phyloP scores from a whole-genome alignment of 2,113 vertebrate genomes.

The Tor tambroides region DNA sequence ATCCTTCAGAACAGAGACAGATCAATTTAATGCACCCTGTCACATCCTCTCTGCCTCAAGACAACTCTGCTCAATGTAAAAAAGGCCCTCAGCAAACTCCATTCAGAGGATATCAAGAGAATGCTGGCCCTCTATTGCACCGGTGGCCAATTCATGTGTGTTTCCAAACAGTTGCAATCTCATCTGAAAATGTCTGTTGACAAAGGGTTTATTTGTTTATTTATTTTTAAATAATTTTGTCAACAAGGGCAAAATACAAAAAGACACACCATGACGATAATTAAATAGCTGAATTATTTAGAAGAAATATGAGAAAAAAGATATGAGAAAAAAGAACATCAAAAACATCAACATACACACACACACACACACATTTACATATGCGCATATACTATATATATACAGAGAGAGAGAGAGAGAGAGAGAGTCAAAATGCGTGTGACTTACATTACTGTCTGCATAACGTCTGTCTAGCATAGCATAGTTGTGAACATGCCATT shows the following conservation, averaged over 20 bases:
- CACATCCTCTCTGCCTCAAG: constrained; percentile 65
- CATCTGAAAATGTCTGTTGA: neutral
- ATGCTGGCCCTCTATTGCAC: neutral
- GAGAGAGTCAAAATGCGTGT: no score
- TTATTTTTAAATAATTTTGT: neutral
- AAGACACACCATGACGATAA: neutral
- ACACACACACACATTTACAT: no score
- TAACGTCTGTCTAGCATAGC: no score
- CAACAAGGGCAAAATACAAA: neutral
- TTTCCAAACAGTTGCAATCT: neutral
- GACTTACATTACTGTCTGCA: no score
- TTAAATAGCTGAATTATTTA: neutral
- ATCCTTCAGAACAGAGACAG: constrained; percentile 64
- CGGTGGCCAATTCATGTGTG: neutral
- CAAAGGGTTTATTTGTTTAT: neutral
- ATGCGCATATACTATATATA: no score
- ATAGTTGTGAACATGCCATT: no score
- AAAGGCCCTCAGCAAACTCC: constrained; percentile 58
- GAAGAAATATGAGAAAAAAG: no score
- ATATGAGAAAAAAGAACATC: no score
- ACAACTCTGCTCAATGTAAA: constrained; percentile 62
- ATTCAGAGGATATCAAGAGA: constrained; percentile 54
- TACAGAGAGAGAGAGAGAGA: no score
- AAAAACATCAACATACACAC: no score
- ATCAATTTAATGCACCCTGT: constrained; percentile 67